These are phyloP conservation scores for Phortica variegata DNA, from an alignment of 1,140 invertebrate genomes.

Conservation along the genomic window DNA sequence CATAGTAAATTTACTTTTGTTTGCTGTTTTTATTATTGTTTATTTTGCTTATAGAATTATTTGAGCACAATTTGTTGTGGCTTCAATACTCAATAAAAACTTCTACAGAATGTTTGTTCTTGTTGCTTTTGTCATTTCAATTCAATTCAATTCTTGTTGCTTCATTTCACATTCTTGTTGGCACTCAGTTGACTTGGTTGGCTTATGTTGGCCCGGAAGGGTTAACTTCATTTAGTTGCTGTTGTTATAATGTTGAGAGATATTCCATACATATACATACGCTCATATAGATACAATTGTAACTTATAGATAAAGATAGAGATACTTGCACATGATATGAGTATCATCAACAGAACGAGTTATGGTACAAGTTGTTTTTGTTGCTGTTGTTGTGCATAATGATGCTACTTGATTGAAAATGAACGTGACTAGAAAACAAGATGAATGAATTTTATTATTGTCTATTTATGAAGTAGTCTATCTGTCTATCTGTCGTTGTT, in stretches of 20 bases:
- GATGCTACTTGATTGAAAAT: slow-evolving; percentile 52
- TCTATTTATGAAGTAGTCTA: slow-evolving; percentile 17
- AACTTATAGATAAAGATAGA: too few relatives aligned
- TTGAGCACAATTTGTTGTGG: slow-evolving; percentile 36
- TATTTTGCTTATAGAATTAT: slow-evolving; percentile 17
- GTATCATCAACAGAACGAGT: too few relatives aligned
- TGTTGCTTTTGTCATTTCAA: background rate
- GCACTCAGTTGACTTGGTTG: too few relatives aligned
- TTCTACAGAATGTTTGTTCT: background rate
- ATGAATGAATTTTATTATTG: slow-evolving; percentile 29
- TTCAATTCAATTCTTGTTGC: slow-evolving; percentile 1
- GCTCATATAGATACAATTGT: too few relatives aligned
- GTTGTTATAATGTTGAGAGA: too few relatives aligned
- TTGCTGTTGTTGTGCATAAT: too few relatives aligned
- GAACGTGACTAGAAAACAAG: slow-evolving; percentile 53
- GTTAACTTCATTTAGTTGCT: too few relatives aligned
- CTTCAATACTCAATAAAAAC: slow-evolving; percentile 8
- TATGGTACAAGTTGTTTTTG: too few relatives aligned
- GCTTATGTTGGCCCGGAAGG: too few relatives aligned
- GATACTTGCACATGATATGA: too few relatives aligned
- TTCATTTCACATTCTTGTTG: slow-evolving; percentile 35
- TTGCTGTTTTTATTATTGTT: slow-evolving; percentile 28
- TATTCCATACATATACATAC: too few relatives aligned
- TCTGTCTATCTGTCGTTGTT: slow-evolving; percentile 9
- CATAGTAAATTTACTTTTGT: too few relatives aligned